These are phyloP conservation scores for Chelonia mydas DNA, from an alignment of 2,797 vertebrate species.

Conservation along the genomic window DNA sequence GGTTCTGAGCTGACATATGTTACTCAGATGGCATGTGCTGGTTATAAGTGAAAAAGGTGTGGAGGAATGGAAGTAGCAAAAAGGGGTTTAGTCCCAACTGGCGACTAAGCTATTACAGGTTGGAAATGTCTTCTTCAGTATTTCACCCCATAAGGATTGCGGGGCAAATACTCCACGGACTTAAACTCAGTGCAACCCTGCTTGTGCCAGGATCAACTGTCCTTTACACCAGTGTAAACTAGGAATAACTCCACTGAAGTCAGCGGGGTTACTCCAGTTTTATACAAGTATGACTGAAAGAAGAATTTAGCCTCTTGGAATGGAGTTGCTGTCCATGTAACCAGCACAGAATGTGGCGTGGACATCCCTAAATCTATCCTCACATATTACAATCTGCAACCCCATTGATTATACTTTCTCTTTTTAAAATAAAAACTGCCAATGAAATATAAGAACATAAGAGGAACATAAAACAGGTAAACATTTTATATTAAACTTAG, in stretches of 20 bases:
- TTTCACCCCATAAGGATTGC: not conserved
- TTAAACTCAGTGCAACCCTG: rapidly evolving
- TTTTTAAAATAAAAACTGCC: not conserved
- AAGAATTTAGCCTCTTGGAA: not conserved
- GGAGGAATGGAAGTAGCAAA: not conserved
- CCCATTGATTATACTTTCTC: not conserved
- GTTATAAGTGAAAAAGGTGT: not conserved
- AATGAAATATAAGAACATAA: not conserved
- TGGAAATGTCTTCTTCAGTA: not conserved
- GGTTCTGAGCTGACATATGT: not conserved
- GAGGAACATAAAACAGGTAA: not conserved
- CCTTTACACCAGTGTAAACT: not conserved
- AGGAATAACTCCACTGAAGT: not conserved
- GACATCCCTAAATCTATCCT: rapidly evolving
- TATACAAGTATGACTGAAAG: not conserved
- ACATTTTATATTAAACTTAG: slow-evolving; percentile 25
- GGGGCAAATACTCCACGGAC: not conserved
- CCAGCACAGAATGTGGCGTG: not conserved
- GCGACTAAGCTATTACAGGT: not conserved
- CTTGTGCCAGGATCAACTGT: not conserved
- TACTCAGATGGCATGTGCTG: not conserved
- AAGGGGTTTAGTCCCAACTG: not conserved
- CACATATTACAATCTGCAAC: not conserved
- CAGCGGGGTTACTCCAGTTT: rapidly evolving
- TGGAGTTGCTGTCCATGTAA: not conserved